Percentiles rank a stretch among this genome's conserved stretches.
phyloP scores from a whole-genome alignment of 2,888 invertebrate species.

The Apamea crenata region DNA sequence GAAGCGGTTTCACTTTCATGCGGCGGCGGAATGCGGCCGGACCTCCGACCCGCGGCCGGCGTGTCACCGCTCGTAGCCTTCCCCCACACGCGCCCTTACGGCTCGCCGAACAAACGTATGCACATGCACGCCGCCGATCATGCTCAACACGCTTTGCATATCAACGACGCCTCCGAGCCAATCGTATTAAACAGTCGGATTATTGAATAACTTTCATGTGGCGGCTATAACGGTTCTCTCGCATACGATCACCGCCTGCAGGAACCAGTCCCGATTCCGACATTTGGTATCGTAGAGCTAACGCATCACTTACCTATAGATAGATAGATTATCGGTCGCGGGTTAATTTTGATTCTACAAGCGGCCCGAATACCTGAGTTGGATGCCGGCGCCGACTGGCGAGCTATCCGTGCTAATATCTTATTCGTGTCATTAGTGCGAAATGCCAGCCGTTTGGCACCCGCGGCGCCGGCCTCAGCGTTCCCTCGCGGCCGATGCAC shows the following conservation, averaged over 20 bases:
- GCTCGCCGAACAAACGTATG: slow-evolving; percentile 47
- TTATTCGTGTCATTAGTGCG: slow-evolving; percentile 90
- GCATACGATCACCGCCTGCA: slow-evolving; percentile 57
- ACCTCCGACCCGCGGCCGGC: slow-evolving; percentile 87
- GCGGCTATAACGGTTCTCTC: slow-evolving; percentile 73
- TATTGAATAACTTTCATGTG: slow-evolving; percentile 73
- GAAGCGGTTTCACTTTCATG: slow-evolving; percentile 89
- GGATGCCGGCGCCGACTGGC: slow-evolving; percentile 78
- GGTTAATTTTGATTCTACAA: slow-evolving; percentile 81
- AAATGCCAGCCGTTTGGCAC: slow-evolving; percentile 90
- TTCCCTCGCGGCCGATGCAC: slow-evolving; percentile 87
- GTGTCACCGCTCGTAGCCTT: slow-evolving; percentile 74
- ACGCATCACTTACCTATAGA: slow-evolving; percentile 46
- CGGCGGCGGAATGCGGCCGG: slow-evolving; percentile 89
- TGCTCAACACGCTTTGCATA: slow-evolving; percentile 74
- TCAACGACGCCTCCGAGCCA: slow-evolving; percentile 70
- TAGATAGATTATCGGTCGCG: slow-evolving; percentile 66
- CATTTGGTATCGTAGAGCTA: slow-evolving; percentile 48
- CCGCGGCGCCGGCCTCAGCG: slow-evolving; percentile 79
- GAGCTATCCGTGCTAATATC: slow-evolving; percentile 88
- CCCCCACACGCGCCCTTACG: slow-evolving; percentile 68
- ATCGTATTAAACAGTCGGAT: slow-evolving; percentile 66
- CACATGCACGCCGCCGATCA: slow-evolving; percentile 61
- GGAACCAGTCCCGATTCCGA: slow-evolving; percentile 65
- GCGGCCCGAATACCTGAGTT: slow-evolving; percentile 82